These are phyloP conservation scores for Chelonus formosanus DNA, from an alignment of 2,888 invertebrate genomes.

Conservation along the genomic window DNA sequence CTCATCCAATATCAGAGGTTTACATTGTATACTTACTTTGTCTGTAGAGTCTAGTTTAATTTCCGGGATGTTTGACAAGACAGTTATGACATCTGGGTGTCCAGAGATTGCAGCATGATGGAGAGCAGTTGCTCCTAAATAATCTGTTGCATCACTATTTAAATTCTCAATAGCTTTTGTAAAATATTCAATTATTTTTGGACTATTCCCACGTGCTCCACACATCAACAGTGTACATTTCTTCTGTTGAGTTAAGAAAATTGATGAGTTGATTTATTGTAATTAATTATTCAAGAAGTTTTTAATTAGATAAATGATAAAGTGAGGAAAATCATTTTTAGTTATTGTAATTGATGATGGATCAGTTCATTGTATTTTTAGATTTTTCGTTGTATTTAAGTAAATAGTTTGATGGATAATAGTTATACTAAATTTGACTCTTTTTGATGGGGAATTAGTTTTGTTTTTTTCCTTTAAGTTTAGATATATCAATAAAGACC, in stretches of 20 bases:
- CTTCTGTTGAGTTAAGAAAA: conserved; percentile 67
- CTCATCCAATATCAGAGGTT: conserved; percentile 3
- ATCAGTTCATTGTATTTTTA: too few relatives aligned
- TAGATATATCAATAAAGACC: too few relatives aligned
- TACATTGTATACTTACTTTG: conserved; percentile 68
- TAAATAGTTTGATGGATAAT: too few relatives aligned
- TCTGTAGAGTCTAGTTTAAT: conserved; percentile 75
- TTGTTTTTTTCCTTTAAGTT: too few relatives aligned
- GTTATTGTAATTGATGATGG: too few relatives aligned
- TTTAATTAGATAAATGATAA: too few relatives aligned
- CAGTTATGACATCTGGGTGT: conserved; percentile 72
- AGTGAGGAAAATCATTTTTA: too few relatives aligned
- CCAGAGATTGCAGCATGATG: conserved; percentile 81
- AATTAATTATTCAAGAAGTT: too few relatives aligned
- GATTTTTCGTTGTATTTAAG: too few relatives aligned
- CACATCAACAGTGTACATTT: conserved; percentile 80
- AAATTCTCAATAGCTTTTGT: conserved; percentile 72
- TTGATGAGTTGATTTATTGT: too few relatives aligned
- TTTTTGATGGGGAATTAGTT: too few relatives aligned
- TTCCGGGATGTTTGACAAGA: conserved; percentile 69
- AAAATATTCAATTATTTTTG: conserved; percentile 69
- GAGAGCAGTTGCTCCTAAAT: conserved; percentile 77
- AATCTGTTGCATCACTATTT: conserved; percentile 71
- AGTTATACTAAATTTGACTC: too few relatives aligned
- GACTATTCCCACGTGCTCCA: conserved; percentile 76